These are phyloP conservation scores for Ascidia mentula DNA, from an alignment of 23 tunicate species.

Conservation along the genomic window DNA sequence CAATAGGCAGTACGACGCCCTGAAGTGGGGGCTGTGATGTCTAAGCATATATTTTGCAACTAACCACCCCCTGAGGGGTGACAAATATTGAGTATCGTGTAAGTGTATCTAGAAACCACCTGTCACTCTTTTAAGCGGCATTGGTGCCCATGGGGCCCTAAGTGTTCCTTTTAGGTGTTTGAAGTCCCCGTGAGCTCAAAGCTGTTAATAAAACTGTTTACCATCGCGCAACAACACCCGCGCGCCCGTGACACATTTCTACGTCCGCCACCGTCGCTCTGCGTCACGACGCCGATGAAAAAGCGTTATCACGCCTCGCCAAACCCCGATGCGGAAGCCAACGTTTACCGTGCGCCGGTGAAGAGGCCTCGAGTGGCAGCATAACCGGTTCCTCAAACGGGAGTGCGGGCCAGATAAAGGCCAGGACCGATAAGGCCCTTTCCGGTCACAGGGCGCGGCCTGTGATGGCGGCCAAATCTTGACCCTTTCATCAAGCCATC, in stretches of 20 bases:
- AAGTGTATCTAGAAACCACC: no score
- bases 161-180: no score
- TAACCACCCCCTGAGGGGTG: no score
- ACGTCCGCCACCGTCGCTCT: not conserved
- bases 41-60: no score
- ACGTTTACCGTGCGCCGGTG: not conserved
- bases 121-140: no score
- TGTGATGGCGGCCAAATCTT: not conserved
- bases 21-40: no score
- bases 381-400: not conserved
- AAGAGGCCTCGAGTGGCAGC: not conserved
- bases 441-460: conserved; percentile 1
- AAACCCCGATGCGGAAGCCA: not conserved
- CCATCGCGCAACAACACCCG: not conserved
- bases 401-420: conserved; percentile 2
- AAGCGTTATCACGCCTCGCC: not conserved
- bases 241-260: not conserved
- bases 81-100: no score
- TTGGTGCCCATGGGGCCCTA: no score
- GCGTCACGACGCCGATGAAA: not conserved
- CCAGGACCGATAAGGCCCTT: not conserved
- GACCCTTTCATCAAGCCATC: no score
- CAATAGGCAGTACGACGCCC: no score
- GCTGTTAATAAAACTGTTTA: not conserved
- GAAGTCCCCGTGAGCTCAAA: no score